Evolutionary conservation across 2,113 vertebrate species (phyloP).

Genomic region (Neodon shergylaensis): DNA sequence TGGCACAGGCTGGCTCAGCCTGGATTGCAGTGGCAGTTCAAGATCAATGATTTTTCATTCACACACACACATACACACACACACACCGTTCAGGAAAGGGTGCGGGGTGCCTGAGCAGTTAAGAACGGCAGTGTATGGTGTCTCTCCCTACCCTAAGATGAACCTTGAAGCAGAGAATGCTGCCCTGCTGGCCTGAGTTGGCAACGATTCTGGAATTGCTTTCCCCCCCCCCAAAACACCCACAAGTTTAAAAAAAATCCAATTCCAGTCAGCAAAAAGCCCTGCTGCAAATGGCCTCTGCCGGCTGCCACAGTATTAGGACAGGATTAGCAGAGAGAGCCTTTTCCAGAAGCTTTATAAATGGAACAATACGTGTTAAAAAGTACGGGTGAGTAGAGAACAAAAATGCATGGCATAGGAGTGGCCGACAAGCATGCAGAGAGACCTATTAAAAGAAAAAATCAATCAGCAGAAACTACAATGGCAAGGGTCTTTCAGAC

Average conservation of each 20-base stretch:
- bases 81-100: constrained; percentile 57
- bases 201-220: neutral
- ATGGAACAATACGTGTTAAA: neutral
- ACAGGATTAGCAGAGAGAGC: neutral
- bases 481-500: neutral
- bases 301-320: neutral
- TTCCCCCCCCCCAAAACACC: constrained; percentile 15
- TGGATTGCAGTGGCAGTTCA: neutral
- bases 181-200: constrained; percentile 51
- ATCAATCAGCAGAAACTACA: neutral
- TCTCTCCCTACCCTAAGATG: constrained; percentile 22
- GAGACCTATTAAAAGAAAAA: neutral
- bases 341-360: neutral
- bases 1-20: neutral
- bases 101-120: constrained; percentile 34
- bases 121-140: constrained; percentile 58
- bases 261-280: constrained; percentile 42
- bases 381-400: neutral
- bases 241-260: no score
- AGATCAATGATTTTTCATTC: constrained; percentile 54
- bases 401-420: neutral
- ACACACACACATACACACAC: neutral
- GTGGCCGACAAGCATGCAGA: neutral
- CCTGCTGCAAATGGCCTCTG: neutral
- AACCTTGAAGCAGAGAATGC: constrained; percentile 68